These are phyloP conservation scores for Podocnemis expansa DNA, from an alignment of 2,113 vertebrate genomes.

Conservation along the genomic window DNA sequence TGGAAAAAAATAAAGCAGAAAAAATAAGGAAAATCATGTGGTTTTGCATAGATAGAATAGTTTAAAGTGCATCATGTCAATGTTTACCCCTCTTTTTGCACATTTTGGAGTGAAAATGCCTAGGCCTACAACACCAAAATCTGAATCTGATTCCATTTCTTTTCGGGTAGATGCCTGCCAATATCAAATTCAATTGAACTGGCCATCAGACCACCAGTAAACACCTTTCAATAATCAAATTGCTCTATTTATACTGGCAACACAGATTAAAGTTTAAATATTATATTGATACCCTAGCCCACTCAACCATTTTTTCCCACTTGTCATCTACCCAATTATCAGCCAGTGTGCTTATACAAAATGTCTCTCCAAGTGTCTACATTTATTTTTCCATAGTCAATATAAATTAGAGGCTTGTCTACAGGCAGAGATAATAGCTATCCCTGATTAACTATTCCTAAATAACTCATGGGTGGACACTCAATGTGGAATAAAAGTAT, in stretches of 20 bases:
- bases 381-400: background rate
- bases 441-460: background rate
- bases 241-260: background rate
- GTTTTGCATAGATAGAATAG: too few species aligned
- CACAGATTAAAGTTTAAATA: background rate
- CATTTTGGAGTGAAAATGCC: too few species aligned
- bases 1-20: too few species aligned
- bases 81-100: too few species aligned
- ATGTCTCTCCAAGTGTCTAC: background rate
- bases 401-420: background rate
- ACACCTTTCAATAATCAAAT: background rate
- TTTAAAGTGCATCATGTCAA: too few species aligned
- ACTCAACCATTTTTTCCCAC: background rate
- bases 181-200: background rate
- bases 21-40: too few species aligned
- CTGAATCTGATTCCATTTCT: too few species aligned
- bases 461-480: background rate
- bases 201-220: background rate
- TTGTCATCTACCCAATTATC: background rate
- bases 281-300: background rate
- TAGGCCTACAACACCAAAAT: too few species aligned
- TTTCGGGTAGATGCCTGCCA: background rate
- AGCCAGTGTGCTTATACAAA: background rate
- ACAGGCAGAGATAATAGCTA: background rate
- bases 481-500: background rate